phyloP scores from a whole-genome alignment of 2,888 invertebrate species.

The Perdita meconis region DNA sequence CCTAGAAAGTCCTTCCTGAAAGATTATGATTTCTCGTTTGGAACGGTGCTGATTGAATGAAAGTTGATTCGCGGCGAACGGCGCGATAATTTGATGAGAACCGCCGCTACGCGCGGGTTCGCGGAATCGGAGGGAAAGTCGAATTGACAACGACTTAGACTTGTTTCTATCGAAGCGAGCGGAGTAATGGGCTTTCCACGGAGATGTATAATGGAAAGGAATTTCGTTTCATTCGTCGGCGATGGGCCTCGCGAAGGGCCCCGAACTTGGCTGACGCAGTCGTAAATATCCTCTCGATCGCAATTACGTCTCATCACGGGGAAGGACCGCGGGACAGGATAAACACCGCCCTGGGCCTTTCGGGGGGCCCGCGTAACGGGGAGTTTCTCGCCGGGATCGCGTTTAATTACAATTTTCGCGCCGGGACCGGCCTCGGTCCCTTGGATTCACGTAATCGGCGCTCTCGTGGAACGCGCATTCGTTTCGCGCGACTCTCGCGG shows the following conservation, averaged over 20 bases:
- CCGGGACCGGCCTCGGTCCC: conserved; percentile 1
- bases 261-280: background rate
- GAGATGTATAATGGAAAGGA: no score
- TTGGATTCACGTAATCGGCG: conserved; percentile 45
- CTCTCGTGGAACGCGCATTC: background rate
- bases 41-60: no score
- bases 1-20: conserved; percentile 1
- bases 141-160: no score
- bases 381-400: background rate
- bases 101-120: no score
- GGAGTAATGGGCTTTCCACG: no score
- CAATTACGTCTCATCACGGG: background rate
- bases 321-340: background rate
- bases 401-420: conserved; percentile 46
- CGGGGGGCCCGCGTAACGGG: background rate
- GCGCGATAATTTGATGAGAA: no score
- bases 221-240: no score
- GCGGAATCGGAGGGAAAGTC: no score
- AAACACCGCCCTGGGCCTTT: background rate
- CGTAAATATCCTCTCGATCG: background rate
- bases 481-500: conserved; percentile 4
- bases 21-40: background rate
- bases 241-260: background rate
- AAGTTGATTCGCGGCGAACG: no score
- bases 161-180: background rate